These are phyloP conservation scores for Microtus richardsoni DNA, from an alignment of 2,113 vertebrate genomes.

Conservation along the genomic window DNA sequence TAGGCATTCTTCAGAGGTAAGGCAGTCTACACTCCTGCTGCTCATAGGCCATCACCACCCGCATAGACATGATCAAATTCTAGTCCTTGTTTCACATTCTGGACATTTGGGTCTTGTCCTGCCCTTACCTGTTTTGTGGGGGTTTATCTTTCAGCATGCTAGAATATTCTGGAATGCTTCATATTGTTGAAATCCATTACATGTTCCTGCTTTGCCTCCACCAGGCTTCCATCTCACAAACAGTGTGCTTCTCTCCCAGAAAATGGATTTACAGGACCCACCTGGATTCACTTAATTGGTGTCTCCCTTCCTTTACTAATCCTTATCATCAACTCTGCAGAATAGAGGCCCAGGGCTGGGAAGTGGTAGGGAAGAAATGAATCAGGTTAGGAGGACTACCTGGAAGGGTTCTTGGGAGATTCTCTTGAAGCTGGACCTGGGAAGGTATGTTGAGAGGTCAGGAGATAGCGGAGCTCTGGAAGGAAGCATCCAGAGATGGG, in stretches of 20 bases:
- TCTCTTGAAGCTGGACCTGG: not conserved
- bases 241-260: not conserved
- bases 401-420: not conserved
- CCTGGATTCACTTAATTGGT: not conserved
- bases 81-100: not conserved
- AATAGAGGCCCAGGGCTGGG: not conserved
- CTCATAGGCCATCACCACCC: not conserved
- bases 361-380: not conserved
- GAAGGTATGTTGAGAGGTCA: not conserved
- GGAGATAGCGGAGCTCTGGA: rapidly evolving
- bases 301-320: not conserved
- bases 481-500: not conserved
- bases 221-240: not conserved
- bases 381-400: not conserved
- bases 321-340: not conserved
- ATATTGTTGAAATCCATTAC: not conserved
- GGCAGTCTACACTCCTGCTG: not conserved
- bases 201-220: not conserved
- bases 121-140: not conserved
- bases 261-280: not conserved
- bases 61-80: not conserved
- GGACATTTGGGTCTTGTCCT: not conserved
- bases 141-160: not conserved
- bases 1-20: not conserved
- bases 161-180: not conserved